These are phyloP conservation scores for Hemiscyllium ocellatum DNA, from an alignment of 2,113 vertebrate genomes.

Conservation along the genomic window DNA sequence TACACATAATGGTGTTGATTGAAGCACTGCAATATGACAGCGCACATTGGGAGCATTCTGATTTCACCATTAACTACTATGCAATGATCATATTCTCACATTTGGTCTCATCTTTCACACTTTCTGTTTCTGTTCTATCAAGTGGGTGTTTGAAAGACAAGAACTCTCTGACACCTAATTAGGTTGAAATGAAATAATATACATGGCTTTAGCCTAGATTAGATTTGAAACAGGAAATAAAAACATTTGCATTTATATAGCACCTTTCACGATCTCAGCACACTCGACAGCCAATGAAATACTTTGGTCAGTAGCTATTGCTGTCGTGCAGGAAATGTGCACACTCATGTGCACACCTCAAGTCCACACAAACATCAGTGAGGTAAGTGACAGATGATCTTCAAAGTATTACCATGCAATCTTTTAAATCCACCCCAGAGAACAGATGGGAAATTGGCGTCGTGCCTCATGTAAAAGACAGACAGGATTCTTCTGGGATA, in stretches of 20 bases:
- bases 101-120: slow-evolving; percentile 31
- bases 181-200: slow-evolving; percentile 12
- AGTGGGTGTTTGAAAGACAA: slow-evolving; percentile 30
- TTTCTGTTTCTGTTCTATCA: slow-evolving; percentile 35
- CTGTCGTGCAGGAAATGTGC: background rate
- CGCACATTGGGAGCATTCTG: background rate
- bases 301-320: background rate
- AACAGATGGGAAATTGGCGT: background rate
- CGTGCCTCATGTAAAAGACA: background rate
- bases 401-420: background rate
- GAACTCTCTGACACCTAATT: slow-evolving; percentile 27
- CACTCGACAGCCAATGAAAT: background rate
- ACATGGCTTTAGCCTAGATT: background rate
- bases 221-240: background rate
- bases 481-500: background rate
- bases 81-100: slow-evolving; percentile 22
- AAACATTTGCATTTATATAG: background rate
- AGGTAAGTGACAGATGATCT: background rate
- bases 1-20: background rate
- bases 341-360: background rate
- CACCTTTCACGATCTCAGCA: background rate
- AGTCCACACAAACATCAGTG: background rate
- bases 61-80: background rate
- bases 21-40: slow-evolving; percentile 1
- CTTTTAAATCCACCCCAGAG: background rate